Evolutionary conservation across 2,113 vertebrate genomes (phyloP), one percentile per base, ranked within the genome.

Genomic region (Oncorhynchus gorbuscha): DNA sequence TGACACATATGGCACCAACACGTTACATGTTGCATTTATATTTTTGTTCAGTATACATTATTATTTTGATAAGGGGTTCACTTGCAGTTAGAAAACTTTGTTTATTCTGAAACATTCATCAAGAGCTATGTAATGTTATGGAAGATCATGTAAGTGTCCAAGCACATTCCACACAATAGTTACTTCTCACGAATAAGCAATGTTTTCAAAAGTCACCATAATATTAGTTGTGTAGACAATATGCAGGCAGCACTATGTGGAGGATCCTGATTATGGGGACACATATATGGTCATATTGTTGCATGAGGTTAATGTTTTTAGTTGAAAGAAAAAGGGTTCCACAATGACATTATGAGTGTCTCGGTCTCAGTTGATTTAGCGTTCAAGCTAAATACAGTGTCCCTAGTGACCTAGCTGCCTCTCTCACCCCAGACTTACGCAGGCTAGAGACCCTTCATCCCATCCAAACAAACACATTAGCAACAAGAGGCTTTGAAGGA

Each of bases 381-480:
- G 16, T 39, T 72, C 30, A 72, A 51, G 24, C 14, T 16, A 73
- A 68, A 72, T 49, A 39, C 45, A 66, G 20, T 67, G 48, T 24
- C 71, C 49, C n/a, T 73, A n/a, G n/a, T 69, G 51, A 49, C 51
- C 65, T 69, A 55, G 51, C 51, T 55, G n/a, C 28, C 51, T 24
- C n/a, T 16, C 71, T 68, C 32, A 51, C 28, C 49, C n/a, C 5
- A 1, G 45, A 26, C 48, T 30, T 20, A 28, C 1, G n/a, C 7
- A 69, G 51, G 59, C 67, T 73, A 18, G 28, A 72, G 64, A 80
- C 77, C 32, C 49, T 24, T 64, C 26, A 67, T n/a, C 22, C 51
- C 48, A 72, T 49, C 48, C 48, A 20, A 69, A 69, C 67, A 69
- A 14, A 32, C 67, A 69, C 67, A 39, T n/a, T 62, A 22, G 59